These are phyloP conservation scores for Neodiprion pinetum DNA, from an alignment of 1,140 invertebrate genomes.

Conservation along the genomic window DNA sequence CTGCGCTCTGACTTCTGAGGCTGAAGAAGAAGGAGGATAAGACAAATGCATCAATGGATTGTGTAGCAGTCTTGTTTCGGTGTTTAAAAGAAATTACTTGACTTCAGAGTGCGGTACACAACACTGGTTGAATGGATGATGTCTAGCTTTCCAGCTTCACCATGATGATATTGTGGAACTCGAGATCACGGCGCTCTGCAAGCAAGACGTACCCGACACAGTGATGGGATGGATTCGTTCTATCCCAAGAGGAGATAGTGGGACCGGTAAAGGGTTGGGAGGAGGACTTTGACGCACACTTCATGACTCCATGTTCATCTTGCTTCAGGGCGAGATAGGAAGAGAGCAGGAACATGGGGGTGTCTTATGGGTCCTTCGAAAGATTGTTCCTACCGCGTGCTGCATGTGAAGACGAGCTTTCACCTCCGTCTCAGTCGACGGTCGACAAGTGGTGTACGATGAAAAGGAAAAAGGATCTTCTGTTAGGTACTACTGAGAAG, in stretches of 20 bases:
- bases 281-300: conserved; percentile 16
- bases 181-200: no score
- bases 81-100: no score
- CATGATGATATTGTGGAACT: no score
- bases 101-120: no score
- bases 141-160: no score
- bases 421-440: background rate
- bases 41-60: no score
- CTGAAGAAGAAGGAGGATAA: no score
- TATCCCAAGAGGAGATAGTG: background rate
- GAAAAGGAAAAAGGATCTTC: background rate
- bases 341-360: background rate
- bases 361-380: background rate
- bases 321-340: background rate
- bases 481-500: background rate
- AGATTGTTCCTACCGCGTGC: background rate
- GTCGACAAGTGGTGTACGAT: background rate
- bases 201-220: no score
- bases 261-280: background rate
- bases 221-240: no score
- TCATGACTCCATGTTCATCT: conserved; percentile 1
- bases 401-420: background rate
- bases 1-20: no score
- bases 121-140: no score
- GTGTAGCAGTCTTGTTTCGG: no score